Conservation (phyloP, 2,113 vertebrate genomes). For the Verasper variegatus region DNA sequence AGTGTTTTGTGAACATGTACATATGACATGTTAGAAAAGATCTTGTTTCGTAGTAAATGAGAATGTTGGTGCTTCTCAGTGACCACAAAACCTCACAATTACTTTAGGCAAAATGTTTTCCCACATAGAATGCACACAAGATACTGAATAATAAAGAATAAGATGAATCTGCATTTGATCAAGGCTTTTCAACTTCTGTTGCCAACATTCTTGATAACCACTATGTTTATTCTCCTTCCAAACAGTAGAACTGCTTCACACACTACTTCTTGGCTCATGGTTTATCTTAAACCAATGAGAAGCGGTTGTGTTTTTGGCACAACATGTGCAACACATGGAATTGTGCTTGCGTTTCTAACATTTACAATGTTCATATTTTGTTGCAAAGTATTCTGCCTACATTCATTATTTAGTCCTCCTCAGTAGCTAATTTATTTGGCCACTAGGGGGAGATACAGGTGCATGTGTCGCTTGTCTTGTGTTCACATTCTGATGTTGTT, state of each 20-base stretch:
- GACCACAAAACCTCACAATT: conserved; percentile 23
- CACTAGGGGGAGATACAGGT: conserved; percentile 75
- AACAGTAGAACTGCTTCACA: conserved; percentile 21
- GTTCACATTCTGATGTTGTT: conserved; percentile 21
- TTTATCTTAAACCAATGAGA: conserved; percentile 18
- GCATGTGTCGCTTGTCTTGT: conserved; percentile 20
- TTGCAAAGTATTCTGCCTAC: not conserved
- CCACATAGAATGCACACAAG: conserved; percentile 7
- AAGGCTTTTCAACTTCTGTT: not conserved
- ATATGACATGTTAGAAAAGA: not conserved
- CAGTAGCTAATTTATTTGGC: conserved; percentile 16
- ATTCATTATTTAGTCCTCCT: not conserved
- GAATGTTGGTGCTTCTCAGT: not conserved
- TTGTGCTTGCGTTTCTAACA: not conserved
- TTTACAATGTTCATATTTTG: not conserved
- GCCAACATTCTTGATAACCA: too few relatives aligned
- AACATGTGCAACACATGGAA: not conserved
- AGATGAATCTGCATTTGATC: conserved; percentile 23
- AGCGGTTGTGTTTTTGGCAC: not conserved
- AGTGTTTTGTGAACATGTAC: not conserved
- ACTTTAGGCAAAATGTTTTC: conserved; percentile 4
- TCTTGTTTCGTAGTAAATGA: not conserved
- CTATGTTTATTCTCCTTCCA: not conserved
- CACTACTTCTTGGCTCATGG: conserved; percentile 20
- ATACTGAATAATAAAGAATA: conserved; percentile 11